Percentiles rank a stretch among this genome's conserved stretches.
Evolutionary conservation across 2,797 vertebrate species (phyloP).

Genomic region (Salarias fasciatus): DNA sequence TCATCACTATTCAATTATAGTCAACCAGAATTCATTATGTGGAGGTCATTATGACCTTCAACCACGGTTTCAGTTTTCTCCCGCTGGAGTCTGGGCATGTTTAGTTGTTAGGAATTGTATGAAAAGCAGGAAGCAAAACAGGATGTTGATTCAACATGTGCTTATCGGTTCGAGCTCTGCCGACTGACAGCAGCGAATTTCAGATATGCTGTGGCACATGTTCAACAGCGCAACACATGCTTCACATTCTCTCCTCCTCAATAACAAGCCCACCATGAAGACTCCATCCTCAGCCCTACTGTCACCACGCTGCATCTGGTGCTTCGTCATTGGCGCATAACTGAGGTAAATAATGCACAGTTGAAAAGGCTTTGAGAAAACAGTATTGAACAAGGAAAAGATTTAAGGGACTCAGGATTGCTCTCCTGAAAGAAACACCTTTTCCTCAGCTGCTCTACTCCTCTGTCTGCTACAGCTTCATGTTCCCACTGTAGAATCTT

Average conservation of each 20-base stretch:
- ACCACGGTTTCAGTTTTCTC: conserved; percentile 11
- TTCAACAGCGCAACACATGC: conserved; percentile 53
- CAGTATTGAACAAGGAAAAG: conserved; percentile 5
- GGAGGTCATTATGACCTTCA: not conserved
- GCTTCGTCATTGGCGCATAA: conserved; percentile 33
- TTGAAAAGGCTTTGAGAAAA: conserved; percentile 38
- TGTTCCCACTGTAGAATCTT: conserved; percentile 21
- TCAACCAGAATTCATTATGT: not conserved
- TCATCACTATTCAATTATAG: conserved; percentile 1
- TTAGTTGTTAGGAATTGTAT: conserved; percentile 26
- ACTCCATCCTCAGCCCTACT: conserved; percentile 7
- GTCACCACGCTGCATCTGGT: conserved; percentile 27
- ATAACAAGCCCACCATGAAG: conserved; percentile 51
- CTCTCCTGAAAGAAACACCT: conserved; percentile 9
- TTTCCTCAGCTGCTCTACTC: conserved; percentile 4
- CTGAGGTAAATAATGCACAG: conserved; percentile 17
- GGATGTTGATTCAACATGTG: conserved; percentile 58
- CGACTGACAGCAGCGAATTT: conserved; percentile 63
- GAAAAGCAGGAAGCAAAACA: conserved; percentile 70
- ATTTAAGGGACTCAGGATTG: conserved; percentile 3
- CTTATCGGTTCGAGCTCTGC: conserved; percentile 49
- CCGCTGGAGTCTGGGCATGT: conserved; percentile 14
- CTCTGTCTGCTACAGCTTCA: no score
- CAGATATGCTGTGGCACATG: conserved; percentile 48
- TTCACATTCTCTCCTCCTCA: conserved; percentile 43